Evolutionary conservation across 2,888 invertebrate genomes (phyloP), one percentile per base, ranked within the genome.

Genomic region (Cephalotes varians): DNA sequence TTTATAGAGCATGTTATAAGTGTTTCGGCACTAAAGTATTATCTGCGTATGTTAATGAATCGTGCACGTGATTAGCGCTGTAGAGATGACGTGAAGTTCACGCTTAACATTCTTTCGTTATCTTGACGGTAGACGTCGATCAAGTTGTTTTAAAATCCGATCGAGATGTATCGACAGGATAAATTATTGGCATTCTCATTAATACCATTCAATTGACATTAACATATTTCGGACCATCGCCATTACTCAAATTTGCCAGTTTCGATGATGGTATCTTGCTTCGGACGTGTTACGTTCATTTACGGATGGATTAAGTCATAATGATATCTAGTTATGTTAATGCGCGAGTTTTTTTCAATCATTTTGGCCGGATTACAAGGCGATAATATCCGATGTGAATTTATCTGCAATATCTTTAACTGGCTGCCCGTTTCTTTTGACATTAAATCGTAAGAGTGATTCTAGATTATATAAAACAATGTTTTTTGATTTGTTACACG

Each of bases 261-360:
- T 9, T 72, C 84, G n/a, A 67, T 62, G 80, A 79, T 84, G 69
- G 64, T 69, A 77, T 65, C 69, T 49, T 58, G 65, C 67, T 65
- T 37, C 44, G 51, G 67, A 83, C 73, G 80, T 60, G 79, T 72
- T 77, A 54, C 28, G 9, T 49, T 69, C 77, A 79, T 82, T 87
- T 72, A 84, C 67, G 82, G 54, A 58, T 65, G 62, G 71, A 89
- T 89, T 87, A 86, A 88, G 89, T 87, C 87, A 82, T 84, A 85
- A 84, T 77, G 81, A 28, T 74, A 81, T 84, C 88, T 86, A 81
- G 83, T 87, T 87, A 89, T 89, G 89, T 69, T 86, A 89, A 88
- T 37, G 77, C 72, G 31, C 74, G 65, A 69, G 65, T 71, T 73
- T 81, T 72, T 80, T 56, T 79, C 34, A 40, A 67, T 74, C 72